Evolutionary conservation across 2,113 vertebrate genomes (phyloP), one percentile per base, ranked within the genome.

Genomic region (Platysternon megacephalum): DNA sequence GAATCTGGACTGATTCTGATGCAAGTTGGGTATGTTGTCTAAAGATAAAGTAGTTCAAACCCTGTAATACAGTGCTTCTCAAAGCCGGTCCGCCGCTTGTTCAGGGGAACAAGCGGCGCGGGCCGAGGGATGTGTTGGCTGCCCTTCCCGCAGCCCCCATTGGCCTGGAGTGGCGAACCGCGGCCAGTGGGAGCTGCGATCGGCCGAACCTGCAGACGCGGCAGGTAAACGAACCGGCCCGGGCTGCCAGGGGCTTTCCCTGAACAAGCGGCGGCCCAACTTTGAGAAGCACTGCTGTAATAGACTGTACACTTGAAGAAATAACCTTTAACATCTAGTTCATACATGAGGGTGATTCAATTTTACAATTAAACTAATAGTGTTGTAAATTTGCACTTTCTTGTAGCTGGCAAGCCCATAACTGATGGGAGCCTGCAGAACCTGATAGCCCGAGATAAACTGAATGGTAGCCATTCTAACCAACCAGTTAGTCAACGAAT

Each of bases 21-120:
- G 58, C 24, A 93, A 91, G 14, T 49, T 86, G 89, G 88, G 79
- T 2, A 10, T 24, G 39, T 52, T 81, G 76, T n/a, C 84, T 88
- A 32, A 89, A 89, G 86, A 61, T 44, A 87, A 68, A 80, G 16
- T 84, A 82, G 88, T 96, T 95, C 53, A 84, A 88, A 88, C 95
- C 92, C 44, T 46, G 44, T 46, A 46, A 46, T 46, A 46, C 44
- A 46, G 44, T 46, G 44, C 8, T 46, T 46, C 44, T 46, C 44
- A 46, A 46, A 46, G 44, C 44, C 44, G 7, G 44, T 46, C 44
- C 44, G 8, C 44, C 6, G 44, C 44, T 46, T 46, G 44, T 46
- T 46, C 44, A 46, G 44, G 44, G 44, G 44, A 46, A 46, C 44
- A 46, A 46, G 44, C 44, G 8, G 44, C 44, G 8, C 8, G 44